Evolutionary conservation across 2,113 vertebrate genomes (phyloP), one percentile per base, ranked within the genome.

Genomic region (Urocolius indicus): DNA sequence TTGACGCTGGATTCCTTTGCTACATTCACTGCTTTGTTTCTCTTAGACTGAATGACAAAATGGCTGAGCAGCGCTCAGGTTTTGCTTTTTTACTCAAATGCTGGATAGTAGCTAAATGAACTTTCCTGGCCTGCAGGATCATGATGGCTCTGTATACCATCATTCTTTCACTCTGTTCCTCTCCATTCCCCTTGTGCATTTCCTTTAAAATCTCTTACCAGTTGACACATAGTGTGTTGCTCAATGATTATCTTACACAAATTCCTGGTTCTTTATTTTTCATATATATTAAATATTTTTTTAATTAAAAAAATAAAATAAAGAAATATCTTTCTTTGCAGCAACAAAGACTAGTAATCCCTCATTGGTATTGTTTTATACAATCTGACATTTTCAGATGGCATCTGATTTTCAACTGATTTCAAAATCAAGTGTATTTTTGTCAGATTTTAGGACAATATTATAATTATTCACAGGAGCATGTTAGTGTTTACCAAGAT

Each of bases 241-340:
- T 58, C 1, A 0, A 23, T 63, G 1, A n/a, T 48, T 73, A 61
- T 26, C 5, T 88, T 48, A 27, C 24, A 69, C 5, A 1, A 4
- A 36, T 88, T 73, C 23, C 36, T 61, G 54, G 3, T 11, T 67
- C 19, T 88, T 75, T 57, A 68, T 76, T 85, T 90, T 77, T 75
- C 23, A 22, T 27, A n/a, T 13, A 11, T 49, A 73, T 52, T 55
- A 63, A 51, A 63, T 51, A 41, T 0, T 2, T 41, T 74, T 91
- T 46, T 29, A 12, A 41, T 41, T 45, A 57, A 65, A 11, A 74
- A 87, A 61, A 8, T n/a, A 54, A 36, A 71, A 71, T 5, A 19
- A 43, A 71, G 61, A 2, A 75, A 38, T 3, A n/a, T 43, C 4
- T 52, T 49, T 75, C 6, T 67, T 45, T 41, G 13, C 30, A 52